Percentiles rank a stretch among this genome's conserved stretches.
These are phyloP conservation scores for Dusona sp. DNA, from an alignment of 2,888 invertebrate species.

Conservation along the genomic window DNA sequence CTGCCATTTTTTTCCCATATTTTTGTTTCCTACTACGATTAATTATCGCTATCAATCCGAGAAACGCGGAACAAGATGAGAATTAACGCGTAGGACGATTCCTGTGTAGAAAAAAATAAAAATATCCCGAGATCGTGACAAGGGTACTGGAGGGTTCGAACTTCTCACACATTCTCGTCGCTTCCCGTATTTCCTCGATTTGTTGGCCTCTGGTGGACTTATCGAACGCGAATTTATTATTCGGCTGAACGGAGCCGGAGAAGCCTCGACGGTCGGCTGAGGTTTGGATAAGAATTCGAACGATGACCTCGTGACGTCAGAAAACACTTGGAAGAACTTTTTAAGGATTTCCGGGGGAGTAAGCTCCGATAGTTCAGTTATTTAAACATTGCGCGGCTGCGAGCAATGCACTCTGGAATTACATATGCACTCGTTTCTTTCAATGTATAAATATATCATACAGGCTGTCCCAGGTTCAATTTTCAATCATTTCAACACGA, in stretches of 20 bases:
- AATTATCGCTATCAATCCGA: conserved; percentile 14
- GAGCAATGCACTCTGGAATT: conserved; percentile 20
- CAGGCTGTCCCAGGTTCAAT: not conserved
- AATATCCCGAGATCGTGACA: conserved; percentile 30
- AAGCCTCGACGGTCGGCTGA: conserved; percentile 7
- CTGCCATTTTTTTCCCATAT: not conserved
- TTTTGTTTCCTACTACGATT: not conserved
- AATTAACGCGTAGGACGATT: conserved; percentile 44
- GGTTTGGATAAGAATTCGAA: conserved; percentile 40
- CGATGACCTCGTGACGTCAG: conserved; percentile 56
- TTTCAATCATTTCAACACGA: not conserved
- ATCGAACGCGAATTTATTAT: conserved; percentile 52
- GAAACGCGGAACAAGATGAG: conserved; percentile 15
- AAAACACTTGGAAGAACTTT: conserved; percentile 2
- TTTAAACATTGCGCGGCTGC: not conserved
- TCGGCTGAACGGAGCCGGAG: conserved; percentile 7
- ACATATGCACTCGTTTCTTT: not conserved
- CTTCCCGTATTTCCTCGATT: conserved; percentile 57
- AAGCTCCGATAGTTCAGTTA: conserved; percentile 6
- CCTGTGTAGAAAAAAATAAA: conserved; percentile 4
- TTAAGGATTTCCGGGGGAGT: conserved; percentile 29
- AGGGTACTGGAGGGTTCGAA: conserved; percentile 38
- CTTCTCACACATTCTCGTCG: conserved; percentile 24
- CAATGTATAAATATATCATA: not conserved
- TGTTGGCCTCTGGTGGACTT: conserved; percentile 30